Evolutionary conservation across 2,797 vertebrate genomes (phyloP).

Genomic region (Gallinago nigripennis): DNA sequence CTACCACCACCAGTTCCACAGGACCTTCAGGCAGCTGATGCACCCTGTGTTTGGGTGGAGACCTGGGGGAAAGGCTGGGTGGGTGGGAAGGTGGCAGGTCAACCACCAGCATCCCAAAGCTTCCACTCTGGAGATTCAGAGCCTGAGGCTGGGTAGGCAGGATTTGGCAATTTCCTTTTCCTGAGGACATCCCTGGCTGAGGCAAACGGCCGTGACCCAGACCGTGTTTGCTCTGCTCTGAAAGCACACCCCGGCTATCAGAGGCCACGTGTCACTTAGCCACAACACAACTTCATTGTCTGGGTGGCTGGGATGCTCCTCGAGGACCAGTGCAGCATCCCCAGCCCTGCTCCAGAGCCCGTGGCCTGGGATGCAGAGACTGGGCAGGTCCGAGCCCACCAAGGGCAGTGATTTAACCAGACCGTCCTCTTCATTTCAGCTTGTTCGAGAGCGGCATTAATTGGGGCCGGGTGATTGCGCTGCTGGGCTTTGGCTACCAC

Average conservation of each 20-base stretch:
- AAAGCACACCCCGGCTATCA: neutral
- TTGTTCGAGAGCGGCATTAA: constrained; percentile 81
- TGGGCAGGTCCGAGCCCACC: neutral
- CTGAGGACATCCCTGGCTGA: neutral
- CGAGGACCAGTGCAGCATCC: neutral
- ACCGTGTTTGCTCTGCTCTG: neutral
- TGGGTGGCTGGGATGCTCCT: neutral
- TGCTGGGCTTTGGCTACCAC: constrained; percentile 82
- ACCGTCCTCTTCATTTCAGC: constrained; percentile 27
- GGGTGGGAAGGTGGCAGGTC: neutral
- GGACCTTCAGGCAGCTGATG: neutral
- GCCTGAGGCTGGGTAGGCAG: neutral
- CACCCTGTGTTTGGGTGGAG: neutral
- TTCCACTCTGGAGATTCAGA: neutral
- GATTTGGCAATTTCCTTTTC: neutral
- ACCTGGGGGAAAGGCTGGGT: neutral
- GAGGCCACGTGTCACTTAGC: fast-evolving
- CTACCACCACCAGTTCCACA: neutral
- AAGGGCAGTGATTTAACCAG: fast-evolving
- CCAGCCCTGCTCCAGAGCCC: neutral
- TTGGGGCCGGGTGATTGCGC: constrained; percentile 83
- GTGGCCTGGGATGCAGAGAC: fast-evolving
- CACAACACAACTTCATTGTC: fast-evolving
- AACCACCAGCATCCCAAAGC: neutral
- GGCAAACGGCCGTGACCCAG: neutral